Evolutionary conservation across 2,888 invertebrate genomes (phyloP), one percentile per base, ranked within the genome.

Genomic region (Ligdia adustata): DNA sequence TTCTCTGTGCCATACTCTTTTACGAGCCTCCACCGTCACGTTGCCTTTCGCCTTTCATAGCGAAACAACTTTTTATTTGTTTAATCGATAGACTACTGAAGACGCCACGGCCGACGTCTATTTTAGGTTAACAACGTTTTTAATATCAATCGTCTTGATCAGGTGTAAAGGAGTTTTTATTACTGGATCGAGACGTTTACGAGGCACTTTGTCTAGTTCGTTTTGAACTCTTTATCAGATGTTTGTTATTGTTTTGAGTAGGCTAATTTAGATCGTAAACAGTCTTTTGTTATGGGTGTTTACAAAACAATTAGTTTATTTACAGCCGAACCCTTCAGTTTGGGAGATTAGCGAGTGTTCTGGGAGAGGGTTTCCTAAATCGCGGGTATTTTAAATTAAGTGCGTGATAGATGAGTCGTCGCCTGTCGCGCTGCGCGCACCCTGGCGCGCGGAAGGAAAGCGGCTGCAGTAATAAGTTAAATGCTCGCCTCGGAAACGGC

Each of bases 51-150:
- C 82, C 83, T 87, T 87, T 83, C 79, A 83, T 79, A 77, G 87
- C 86, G 81, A 88, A 86, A 83, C 84, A 74, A 64, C 70, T 85
- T 87, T 89, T 87, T 87, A 88, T 89, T 88, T 87, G 89, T 90
- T 89, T 89, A 89, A 90, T 89, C 89, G 85, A 90, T 89, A 79
- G 70, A 71, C 77, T 81, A 79, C 81, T 80, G 79, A 86, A 87
- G 83, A 85, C 76, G 77, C 75, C 65, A 76, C 71, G 75, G 75
- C 70, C 73, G 71, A 69, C 72, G 72, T 71, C 80, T 90, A 87
- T 88, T 88, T 85, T 78, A 61, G 72, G 64, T 82, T 87, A 82
- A 90, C 72, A 71, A 72, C 74, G 65, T 79, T 80, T 82, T 82
- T 83, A 82, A 84, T 84, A 73, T 76, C 75, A 72, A 84, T 84